phyloP scores from a whole-genome alignment of 2,113 vertebrate genomes.

The Xiphophorus hellerii region DNA sequence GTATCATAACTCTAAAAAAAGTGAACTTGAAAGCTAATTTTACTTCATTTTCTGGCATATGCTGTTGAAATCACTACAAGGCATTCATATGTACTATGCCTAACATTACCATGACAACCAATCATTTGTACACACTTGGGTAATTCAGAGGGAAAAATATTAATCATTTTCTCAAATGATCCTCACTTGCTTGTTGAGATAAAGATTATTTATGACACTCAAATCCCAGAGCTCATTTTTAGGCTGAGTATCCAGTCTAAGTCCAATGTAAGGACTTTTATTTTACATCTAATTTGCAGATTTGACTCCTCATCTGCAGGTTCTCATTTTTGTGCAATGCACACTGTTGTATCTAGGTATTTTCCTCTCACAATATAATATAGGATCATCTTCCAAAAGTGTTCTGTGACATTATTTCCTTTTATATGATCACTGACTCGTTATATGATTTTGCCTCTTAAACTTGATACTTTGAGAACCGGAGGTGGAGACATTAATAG shows the following conservation, averaged over 20 bases:
- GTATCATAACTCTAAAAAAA: background rate
- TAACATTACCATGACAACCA: background rate
- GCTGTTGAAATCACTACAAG: background rate
- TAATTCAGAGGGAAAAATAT: background rate
- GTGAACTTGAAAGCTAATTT: background rate
- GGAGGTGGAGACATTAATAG: background rate
- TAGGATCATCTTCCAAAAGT: background rate
- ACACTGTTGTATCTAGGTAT: background rate
- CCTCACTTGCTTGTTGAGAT: background rate
- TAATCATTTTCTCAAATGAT: no score
- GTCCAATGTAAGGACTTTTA: background rate
- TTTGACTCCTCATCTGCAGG: background rate
- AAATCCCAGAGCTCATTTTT: background rate
- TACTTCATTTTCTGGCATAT: no score
- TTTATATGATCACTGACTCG: no score
- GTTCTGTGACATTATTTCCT: no score
- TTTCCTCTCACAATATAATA: background rate
- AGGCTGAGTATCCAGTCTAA: background rate
- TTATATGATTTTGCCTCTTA: background rate
- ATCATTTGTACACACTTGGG: background rate
- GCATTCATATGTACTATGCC: background rate
- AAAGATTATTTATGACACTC: background rate
- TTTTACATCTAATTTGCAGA: background rate
- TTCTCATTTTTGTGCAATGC: no score
- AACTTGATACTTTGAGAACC: background rate